Percentiles rank a stretch among this genome's conserved stretches.
phyloP scores from a whole-genome alignment of 2,113 vertebrate genomes.

The Cranoglanis bouderius region DNA sequence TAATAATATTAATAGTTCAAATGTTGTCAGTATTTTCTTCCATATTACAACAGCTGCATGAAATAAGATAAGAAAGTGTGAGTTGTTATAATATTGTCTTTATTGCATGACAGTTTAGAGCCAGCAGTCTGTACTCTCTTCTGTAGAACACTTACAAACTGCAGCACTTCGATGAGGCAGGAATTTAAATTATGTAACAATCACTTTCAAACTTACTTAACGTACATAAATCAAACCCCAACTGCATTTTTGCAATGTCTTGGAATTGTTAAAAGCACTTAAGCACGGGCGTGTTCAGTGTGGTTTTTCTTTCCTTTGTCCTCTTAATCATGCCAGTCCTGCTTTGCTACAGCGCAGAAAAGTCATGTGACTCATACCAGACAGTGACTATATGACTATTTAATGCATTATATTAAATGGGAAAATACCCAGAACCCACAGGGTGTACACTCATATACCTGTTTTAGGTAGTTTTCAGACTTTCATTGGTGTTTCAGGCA shows the following conservation, averaged over 20 bases:
- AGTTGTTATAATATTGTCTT: not conserved
- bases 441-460: constrained; percentile 43
- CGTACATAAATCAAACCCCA: not conserved
- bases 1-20: not conserved
- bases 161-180: not conserved
- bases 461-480: constrained; percentile 23
- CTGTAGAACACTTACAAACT: not conserved
- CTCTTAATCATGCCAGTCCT: not conserved
- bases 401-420: not conserved
- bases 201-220: too few species aligned
- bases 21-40: not conserved
- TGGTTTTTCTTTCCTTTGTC: not conserved
- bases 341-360: not conserved
- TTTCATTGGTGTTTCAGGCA: constrained; percentile 8
- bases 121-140: not conserved
- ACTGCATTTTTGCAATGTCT: not conserved
- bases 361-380: not conserved
- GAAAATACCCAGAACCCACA: constrained; percentile 48
- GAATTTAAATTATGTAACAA: not conserved
- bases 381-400: not conserved
- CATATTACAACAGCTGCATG: not conserved
- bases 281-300: not conserved
- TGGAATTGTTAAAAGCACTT: too few species aligned
- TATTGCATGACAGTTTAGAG: constrained; percentile 16
- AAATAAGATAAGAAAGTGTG: not conserved